Evolutionary conservation across 2,888 invertebrate genomes (phyloP).

Genomic region (Iselma pallidipennis): DNA sequence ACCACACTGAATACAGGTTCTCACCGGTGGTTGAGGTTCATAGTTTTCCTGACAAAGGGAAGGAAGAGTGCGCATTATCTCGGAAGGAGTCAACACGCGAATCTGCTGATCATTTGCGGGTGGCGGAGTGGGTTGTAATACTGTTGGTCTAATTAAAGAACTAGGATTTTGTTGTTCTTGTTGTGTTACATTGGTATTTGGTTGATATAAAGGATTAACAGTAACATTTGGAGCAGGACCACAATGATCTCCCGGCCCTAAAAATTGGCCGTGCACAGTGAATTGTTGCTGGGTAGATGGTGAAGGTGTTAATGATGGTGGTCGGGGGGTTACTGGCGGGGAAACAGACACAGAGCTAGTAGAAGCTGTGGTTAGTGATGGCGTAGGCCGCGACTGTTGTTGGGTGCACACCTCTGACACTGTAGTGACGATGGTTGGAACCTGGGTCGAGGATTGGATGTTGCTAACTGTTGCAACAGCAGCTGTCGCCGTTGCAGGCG

Average conservation of each 20-base stretch:
- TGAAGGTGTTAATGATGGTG: conserved; percentile 34
- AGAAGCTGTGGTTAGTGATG: conserved; percentile 50
- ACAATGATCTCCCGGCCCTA: conserved; percentile 58
- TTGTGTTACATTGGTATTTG: conserved; percentile 28
- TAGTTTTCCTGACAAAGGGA: conserved; percentile 76
- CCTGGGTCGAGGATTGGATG: conserved; percentile 31
- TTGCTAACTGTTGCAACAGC: conserved; percentile 34
- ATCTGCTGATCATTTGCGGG: conserved; percentile 75
- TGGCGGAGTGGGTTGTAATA: conserved; percentile 19
- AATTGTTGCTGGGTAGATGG: conserved; percentile 54
- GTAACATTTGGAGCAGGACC: conserved; percentile 72
- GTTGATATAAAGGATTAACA: conserved; percentile 63
- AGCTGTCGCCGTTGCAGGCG: conserved; percentile 28
- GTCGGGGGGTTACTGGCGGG: conserved; percentile 32
- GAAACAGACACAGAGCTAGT: conserved; percentile 48
- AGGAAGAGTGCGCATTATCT: conserved; percentile 90
- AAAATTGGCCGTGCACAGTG: conserved; percentile 55
- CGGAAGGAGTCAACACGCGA: conserved; percentile 85
- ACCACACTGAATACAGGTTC: conserved; percentile 43
- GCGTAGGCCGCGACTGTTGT: conserved; percentile 44
- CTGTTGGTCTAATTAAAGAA: conserved; percentile 62
- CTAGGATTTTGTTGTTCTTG: conserved; percentile 33
- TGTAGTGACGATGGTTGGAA: conserved; percentile 41
- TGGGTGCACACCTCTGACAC: conserved; percentile 57
- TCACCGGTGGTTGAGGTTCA: conserved; percentile 62